A percentile compares a stretch with the other conserved stretches of the same genome.
Evolutionary conservation across 2,888 invertebrate genomes (phyloP).

Genomic region (Coleophora deauratella): DNA sequence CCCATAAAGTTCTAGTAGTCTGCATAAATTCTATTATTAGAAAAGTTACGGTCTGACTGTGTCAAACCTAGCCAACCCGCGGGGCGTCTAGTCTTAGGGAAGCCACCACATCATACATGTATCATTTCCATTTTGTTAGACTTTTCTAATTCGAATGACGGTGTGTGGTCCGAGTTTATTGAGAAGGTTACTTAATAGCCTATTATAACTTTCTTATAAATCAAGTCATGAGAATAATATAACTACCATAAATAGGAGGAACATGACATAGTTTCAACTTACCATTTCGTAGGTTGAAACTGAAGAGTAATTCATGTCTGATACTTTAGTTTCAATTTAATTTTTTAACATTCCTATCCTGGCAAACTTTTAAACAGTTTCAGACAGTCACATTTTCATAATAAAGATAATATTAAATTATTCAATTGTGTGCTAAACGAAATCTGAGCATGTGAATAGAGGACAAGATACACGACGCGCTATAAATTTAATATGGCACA

Average conservation of each 20-base stretch:
- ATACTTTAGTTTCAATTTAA: no score
- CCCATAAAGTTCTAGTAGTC: conserved; percentile 55
- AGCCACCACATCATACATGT: conserved; percentile 38
- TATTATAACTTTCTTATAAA: conserved; percentile 38
- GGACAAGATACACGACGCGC: conserved; percentile 50
- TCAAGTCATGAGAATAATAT: conserved; percentile 33
- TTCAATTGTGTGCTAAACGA: conserved; percentile 64
- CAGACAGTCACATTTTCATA: no score
- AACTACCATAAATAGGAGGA: conserved; percentile 1
- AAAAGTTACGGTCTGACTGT: conserved; percentile 52
- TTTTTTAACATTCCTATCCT: no score
- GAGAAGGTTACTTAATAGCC: conserved; percentile 45
- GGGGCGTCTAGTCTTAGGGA: no score
- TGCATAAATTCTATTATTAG: conserved; percentile 62
- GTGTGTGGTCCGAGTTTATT: conserved; percentile 60
- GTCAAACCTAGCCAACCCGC: no score
- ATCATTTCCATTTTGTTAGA: conserved; percentile 61
- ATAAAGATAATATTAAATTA: conserved; percentile 62
- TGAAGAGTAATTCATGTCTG: no score
- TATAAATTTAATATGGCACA: conserved; percentile 54
- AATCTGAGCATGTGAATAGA: conserved; percentile 41
- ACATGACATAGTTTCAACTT: no score
- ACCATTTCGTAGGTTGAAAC: no score
- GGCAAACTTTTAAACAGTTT: no score
- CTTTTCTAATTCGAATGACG: conserved; percentile 59